A percentile compares a stretch with the other conserved stretches of the same genome.
These are phyloP conservation scores for Whitmania pigra DNA, from an alignment of 1,140 invertebrate species.

Conservation along the genomic window DNA sequence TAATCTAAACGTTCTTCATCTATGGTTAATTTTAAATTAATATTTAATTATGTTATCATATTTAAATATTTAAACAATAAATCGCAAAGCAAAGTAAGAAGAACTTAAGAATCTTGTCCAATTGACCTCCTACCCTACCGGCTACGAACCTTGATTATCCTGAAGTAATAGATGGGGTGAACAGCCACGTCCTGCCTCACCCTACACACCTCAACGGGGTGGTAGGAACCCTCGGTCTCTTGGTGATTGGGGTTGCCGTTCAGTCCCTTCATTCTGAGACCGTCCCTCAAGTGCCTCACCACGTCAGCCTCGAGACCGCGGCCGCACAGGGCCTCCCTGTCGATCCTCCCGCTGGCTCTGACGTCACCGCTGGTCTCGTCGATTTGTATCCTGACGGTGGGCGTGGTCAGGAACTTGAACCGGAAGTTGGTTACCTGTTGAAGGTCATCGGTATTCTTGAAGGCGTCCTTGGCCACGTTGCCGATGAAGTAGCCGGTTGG, in stretches of 20 bases:
- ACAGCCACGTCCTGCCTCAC: conserved; percentile 15
- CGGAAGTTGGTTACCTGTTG: not conserved
- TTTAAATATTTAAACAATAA: too few relatives aligned
- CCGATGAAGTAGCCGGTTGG: conserved; percentile 12
- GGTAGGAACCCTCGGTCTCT: not conserved
- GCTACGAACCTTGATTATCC: conserved; percentile 17
- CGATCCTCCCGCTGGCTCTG: conserved; percentile 8
- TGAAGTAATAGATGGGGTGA: conserved; percentile 17
- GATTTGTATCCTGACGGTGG: not conserved
- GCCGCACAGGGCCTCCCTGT: conserved; percentile 10
- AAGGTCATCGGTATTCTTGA: not conserved
- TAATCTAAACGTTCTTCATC: too few relatives aligned
- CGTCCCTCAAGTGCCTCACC: not conserved
- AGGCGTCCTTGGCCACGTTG: conserved; percentile 12
- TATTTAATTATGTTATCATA: too few relatives aligned
- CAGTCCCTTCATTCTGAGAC: not conserved
- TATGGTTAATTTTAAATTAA: too few relatives aligned
- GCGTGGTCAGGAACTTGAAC: conserved; percentile 16
- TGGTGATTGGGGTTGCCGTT: not conserved
- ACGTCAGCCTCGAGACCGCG: not conserved
- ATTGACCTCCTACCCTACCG: too few relatives aligned
- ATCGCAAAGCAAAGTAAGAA: too few relatives aligned
- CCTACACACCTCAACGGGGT: conserved; percentile 1
- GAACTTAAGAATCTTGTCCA: too few relatives aligned
- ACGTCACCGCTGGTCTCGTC: conserved; percentile 8